Evolutionary conservation across 2,888 invertebrate species (phyloP).

Genomic region (Ichneumon xanthorius): DNA sequence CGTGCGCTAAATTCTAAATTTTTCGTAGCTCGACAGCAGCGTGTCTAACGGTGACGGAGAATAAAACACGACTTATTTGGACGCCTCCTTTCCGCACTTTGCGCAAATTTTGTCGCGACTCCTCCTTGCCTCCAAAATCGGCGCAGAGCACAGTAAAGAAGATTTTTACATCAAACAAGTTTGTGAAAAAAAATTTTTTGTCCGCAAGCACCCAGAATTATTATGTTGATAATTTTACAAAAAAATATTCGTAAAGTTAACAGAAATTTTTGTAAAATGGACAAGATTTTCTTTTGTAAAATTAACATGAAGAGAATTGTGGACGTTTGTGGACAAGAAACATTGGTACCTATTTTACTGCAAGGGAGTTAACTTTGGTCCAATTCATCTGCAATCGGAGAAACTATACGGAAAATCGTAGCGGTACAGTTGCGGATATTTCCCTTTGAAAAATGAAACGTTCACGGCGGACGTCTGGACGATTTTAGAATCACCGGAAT

Average conservation of each 20-base stretch:
- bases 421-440: background rate
- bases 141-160: background rate
- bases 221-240: no score
- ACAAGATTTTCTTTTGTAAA: no score
- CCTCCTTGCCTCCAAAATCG: background rate
- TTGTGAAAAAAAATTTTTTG: no score
- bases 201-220: no score
- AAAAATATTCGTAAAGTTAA: no score
- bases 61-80: slow-evolving; percentile 3
- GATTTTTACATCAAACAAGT: no score
- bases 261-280: no score
- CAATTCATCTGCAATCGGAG: background rate
- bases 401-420: background rate
- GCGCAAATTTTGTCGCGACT: background rate
- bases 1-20: slow-evolving; percentile 31
- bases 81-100: background rate
- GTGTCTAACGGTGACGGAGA: slow-evolving; percentile 6
- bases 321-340: no score
- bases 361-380: background rate
- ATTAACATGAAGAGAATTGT: no score
- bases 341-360: no score
- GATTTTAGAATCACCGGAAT: slow-evolving; percentile 1
- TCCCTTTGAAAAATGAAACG: slow-evolving; percentile 24
- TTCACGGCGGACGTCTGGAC: slow-evolving; percentile 5
- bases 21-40: background rate